phyloP scores from a whole-genome alignment of 2,888 invertebrate species.

The Conchocele bisecta region DNA sequence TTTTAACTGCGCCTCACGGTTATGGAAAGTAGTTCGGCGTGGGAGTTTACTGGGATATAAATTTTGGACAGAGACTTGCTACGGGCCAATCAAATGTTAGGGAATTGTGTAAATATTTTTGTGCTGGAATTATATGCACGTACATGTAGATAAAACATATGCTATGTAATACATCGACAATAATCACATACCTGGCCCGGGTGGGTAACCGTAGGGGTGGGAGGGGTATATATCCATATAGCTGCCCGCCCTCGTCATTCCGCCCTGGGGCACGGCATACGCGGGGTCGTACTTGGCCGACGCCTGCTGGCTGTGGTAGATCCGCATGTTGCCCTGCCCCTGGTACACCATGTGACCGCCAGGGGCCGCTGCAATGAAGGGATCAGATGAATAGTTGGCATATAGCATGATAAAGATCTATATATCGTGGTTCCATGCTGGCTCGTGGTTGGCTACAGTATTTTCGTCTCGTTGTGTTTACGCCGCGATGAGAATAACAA shows the following conservation, averaged over 20 bases:
- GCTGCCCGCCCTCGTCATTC: constrained; percentile 57
- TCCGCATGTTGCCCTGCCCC: constrained; percentile 57
- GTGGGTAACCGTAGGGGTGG: constrained; percentile 45
- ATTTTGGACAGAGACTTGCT: too few relatives aligned
- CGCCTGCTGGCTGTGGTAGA: constrained; percentile 74
- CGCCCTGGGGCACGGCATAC: constrained; percentile 42
- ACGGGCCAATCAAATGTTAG: too few relatives aligned
- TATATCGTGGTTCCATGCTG: too few relatives aligned
- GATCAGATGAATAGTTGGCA: too few relatives aligned
- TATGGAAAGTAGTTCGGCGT: too few relatives aligned
- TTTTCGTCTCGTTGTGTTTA: too few relatives aligned
- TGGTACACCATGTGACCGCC: constrained; percentile 65
- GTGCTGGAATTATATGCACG: background rate
- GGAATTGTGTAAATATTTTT: background rate
- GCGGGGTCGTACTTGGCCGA: constrained; percentile 46
- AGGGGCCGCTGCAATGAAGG: constrained; percentile 23
- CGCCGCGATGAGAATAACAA: too few relatives aligned
- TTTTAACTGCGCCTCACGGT: too few relatives aligned
- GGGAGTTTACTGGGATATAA: too few relatives aligned
- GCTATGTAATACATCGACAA: background rate
- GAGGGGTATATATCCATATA: constrained; percentile 60
- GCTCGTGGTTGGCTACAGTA: too few relatives aligned
- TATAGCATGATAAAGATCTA: too few relatives aligned
- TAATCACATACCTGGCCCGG: background rate
- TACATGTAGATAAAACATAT: background rate